A percentile compares a stretch with the other conserved stretches of the same genome.
Evolutionary conservation across 1,140 invertebrate species (phyloP).

Genomic region (Scylla paramamosain): DNA sequence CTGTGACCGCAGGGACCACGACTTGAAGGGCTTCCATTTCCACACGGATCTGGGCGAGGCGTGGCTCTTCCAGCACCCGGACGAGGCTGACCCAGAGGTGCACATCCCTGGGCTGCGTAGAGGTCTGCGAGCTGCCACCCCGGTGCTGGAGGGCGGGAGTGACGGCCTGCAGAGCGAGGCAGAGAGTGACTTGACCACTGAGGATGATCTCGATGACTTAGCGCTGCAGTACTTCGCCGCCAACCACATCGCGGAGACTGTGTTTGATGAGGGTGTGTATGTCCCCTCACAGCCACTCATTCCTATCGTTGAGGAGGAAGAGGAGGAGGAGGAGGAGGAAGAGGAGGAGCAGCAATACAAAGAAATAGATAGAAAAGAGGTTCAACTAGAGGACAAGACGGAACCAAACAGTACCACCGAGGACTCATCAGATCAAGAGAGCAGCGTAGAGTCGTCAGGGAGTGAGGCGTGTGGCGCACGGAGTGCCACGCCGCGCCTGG

Average conservation of each 20-base stretch:
- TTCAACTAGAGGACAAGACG: background rate
- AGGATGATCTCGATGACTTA: slow-evolving; percentile 31
- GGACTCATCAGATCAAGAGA: background rate
- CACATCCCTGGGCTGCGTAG: slow-evolving; percentile 6
- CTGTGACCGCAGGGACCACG: background rate
- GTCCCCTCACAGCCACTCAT: slow-evolving; percentile 61
- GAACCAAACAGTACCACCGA: background rate
- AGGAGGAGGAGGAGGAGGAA: background rate
- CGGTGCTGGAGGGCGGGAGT: slow-evolving; percentile 14
- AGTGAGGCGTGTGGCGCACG: background rate
- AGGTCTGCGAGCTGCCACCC: background rate
- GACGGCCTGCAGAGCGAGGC: slow-evolving; percentile 9
- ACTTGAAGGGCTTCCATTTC: background rate
- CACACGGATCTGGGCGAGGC: slow-evolving; percentile 2
- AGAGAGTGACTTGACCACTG: slow-evolving; percentile 39
- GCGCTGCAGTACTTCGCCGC: slow-evolving; percentile 25
- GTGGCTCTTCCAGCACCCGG: background rate
- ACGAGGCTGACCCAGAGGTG: background rate
- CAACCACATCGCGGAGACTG: background rate
- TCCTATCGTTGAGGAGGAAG: slow-evolving; percentile 55
- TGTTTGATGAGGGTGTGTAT: slow-evolving; percentile 44
- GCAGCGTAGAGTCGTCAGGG: background rate
- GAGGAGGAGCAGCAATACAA: background rate
- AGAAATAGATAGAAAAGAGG: background rate
- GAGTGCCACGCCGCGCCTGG: slow-evolving; percentile 61